Percentiles rank a stretch among this genome's conserved stretches.
Conservation (phyloP, 1,140 invertebrate species). For the Dendrolimus kikuchii region DNA sequence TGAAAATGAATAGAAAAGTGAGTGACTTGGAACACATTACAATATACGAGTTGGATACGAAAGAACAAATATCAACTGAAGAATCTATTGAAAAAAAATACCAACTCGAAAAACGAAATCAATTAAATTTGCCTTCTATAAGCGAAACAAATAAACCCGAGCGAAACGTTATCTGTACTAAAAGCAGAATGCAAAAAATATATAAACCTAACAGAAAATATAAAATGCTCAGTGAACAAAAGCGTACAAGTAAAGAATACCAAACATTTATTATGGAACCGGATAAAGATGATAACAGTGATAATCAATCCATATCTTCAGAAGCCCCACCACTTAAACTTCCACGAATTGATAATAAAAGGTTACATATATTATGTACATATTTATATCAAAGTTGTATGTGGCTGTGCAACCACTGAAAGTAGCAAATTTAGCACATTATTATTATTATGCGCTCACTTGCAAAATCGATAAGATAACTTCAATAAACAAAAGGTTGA, state of each 20-base stretch:
- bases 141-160: conserved; percentile 34
- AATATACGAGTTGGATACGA: conserved; percentile 44
- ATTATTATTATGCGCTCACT: no score
- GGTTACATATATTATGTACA: conserved; percentile 28
- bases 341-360: conserved; percentile 56
- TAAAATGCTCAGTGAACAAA: conserved; percentile 39
- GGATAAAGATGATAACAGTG: conserved; percentile 36
- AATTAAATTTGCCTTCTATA: conserved; percentile 51
- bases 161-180: conserved; percentile 17
- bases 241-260: conserved; percentile 36
- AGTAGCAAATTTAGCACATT: no score
- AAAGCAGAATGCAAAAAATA: conserved; percentile 28
- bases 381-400: no score
- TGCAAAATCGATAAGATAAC: no score
- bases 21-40: conserved; percentile 59
- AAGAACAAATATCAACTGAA: conserved; percentile 18
- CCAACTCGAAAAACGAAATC: conserved; percentile 9
- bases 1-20: conserved; percentile 24
- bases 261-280: conserved; percentile 52
- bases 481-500: no score
- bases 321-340: conserved; percentile 59
- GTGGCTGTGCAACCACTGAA: no score
- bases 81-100: conserved; percentile 11
- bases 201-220: conserved; percentile 29
- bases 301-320: conserved; percentile 33